These are phyloP conservation scores for Parazoanthus atlanticus DNA, from an alignment of 92 coral and sea anemone species.

Conservation along the genomic window DNA sequence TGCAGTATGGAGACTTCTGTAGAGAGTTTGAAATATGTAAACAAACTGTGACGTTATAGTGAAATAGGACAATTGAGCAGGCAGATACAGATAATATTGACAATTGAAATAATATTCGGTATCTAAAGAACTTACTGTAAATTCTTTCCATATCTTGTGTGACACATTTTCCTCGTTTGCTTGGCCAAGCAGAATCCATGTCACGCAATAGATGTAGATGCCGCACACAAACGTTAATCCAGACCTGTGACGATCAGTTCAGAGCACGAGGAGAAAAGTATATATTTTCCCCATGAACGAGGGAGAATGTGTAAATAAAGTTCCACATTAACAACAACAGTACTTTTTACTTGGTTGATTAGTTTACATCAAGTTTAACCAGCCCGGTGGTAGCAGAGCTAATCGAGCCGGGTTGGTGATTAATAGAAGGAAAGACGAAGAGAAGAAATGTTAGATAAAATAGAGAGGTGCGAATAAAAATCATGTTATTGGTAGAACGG, in stretches of 20 bases:
- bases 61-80: background rate
- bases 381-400: too few relatives aligned
- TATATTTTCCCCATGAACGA: background rate
- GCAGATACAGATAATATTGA: background rate
- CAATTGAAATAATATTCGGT: background rate
- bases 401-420: too few relatives aligned
- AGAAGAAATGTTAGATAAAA: too few relatives aligned
- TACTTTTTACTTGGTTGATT: background rate
- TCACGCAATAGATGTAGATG: constrained; percentile 67
- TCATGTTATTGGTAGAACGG: too few relatives aligned
- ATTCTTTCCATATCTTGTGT: constrained; percentile 56
- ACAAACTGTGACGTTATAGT: too few relatives aligned
- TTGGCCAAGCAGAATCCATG: constrained; percentile 83
- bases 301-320: background rate
- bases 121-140: constrained; percentile 54
- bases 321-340: background rate
- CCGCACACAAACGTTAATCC: constrained; percentile 75
- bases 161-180: constrained; percentile 57
- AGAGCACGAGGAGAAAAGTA: background rate
- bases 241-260: constrained; percentile 51
- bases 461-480: too few relatives aligned
- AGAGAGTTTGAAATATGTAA: too few relatives aligned
- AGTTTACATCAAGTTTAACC: too few relatives aligned
- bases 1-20: too few relatives aligned
- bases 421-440: too few relatives aligned